These are phyloP conservation scores for Tachysurus fulvidraco DNA, from an alignment of 2,113 vertebrate species.

Conservation along the genomic window DNA sequence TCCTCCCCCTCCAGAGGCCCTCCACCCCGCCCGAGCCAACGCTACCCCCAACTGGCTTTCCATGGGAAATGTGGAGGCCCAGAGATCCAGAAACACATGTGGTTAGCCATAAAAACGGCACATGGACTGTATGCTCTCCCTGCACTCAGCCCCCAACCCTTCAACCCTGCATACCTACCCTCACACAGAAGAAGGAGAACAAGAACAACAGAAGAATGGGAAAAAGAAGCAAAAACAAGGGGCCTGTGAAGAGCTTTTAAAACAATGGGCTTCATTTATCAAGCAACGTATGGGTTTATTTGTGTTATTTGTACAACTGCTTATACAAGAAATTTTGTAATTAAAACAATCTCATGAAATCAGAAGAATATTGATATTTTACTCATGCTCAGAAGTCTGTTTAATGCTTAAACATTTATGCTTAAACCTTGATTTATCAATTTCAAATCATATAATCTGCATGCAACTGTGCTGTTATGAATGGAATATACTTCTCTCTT, in stretches of 20 bases:
- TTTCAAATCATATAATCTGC: not conserved
- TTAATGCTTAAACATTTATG: not conserved
- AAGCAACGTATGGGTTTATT: not conserved
- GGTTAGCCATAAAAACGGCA: conserved; percentile 75
- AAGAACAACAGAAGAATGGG: conserved; percentile 75
- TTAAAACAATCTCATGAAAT: not conserved
- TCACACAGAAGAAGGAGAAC: conserved; percentile 79
- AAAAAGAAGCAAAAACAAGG: conserved; percentile 64
- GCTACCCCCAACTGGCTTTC: conserved; percentile 59
- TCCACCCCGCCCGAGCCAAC: conserved; percentile 24
- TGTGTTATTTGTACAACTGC: not conserved
- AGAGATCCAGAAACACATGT: conserved; percentile 76
- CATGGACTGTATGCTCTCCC: conserved; percentile 66
- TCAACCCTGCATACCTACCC: conserved; percentile 50
- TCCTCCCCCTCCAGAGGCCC: conserved; percentile 36
- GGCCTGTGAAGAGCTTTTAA: conserved; percentile 75
- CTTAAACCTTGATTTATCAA: not conserved
- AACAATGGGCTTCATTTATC: conserved; percentile 59
- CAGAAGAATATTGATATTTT: not conserved
- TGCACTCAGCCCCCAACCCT: conserved; percentile 10
- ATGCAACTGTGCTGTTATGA: not conserved
- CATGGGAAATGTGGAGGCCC: conserved; percentile 75
- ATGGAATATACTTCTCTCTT: not conserved
- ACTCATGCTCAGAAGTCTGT: not conserved
- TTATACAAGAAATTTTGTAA: not conserved